phyloP scores from a whole-genome alignment of 2,113 vertebrate species.

The Leuciscus idus region DNA sequence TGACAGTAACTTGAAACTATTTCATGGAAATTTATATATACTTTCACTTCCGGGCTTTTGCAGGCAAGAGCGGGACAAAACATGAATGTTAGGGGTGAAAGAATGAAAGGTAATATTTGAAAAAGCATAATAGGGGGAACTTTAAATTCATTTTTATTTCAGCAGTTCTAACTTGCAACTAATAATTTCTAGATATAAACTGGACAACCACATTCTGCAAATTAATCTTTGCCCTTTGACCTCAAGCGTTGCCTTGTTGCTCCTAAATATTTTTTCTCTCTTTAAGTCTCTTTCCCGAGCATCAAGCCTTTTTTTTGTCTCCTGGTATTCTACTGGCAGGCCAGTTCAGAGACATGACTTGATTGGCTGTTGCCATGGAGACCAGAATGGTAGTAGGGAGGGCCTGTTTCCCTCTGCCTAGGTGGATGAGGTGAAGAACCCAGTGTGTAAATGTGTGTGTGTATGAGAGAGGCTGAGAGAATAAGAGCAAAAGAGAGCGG shows the following conservation, averaged over 20 bases:
- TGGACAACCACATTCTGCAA: background rate
- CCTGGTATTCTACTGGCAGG: conserved; percentile 49
- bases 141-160: too few species aligned
- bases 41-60: too few species aligned
- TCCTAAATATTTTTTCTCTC: background rate
- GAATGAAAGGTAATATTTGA: too few species aligned
- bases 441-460: conserved; percentile 34
- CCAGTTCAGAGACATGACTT: conserved; percentile 51
- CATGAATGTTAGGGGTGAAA: too few species aligned
- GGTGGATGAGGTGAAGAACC: conserved; percentile 57
- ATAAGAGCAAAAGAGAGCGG: conserved; percentile 10
- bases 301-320: conserved; percentile 25
- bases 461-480: background rate
- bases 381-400: conserved; percentile 57
- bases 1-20: too few species aligned
- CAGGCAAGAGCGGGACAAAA: too few species aligned
- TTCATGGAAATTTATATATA: too few species aligned
- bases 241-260: background rate
- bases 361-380: conserved; percentile 62
- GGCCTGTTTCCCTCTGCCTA: conserved; percentile 60
- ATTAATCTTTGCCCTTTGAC: conserved; percentile 28
- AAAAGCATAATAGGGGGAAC: too few species aligned
- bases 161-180: too few species aligned
- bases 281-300: background rate
- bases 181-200: too few species aligned